Conservation (phyloP, 2,888 invertebrate genomes). For the Pheosia gnoma region DNA sequence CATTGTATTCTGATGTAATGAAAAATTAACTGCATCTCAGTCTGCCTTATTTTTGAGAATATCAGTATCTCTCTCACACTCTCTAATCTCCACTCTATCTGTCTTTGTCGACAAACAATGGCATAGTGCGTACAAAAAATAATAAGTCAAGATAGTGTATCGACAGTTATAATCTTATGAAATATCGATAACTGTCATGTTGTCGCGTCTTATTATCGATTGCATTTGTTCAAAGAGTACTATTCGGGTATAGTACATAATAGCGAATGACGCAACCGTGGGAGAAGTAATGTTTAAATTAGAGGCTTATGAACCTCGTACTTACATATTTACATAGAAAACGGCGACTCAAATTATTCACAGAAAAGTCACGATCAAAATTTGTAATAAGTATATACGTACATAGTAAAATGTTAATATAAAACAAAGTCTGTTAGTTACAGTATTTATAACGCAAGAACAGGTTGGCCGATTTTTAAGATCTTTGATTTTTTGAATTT, state of each 20-base stretch:
- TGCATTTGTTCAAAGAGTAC: conserved; percentile 24
- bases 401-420: too few relatives aligned
- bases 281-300: not conserved
- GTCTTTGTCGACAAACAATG: conserved; percentile 80
- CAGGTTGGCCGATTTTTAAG: too few relatives aligned
- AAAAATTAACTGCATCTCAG: conserved; percentile 55
- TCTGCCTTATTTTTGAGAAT: conserved; percentile 41
- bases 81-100: conserved; percentile 42
- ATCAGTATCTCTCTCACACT: conserved; percentile 52
- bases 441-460: too few relatives aligned
- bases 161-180: conserved; percentile 43
- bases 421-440: too few relatives aligned
- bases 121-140: conserved; percentile 76
- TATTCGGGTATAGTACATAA: conserved; percentile 8
- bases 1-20: conserved; percentile 65
- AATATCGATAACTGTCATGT: conserved; percentile 57
- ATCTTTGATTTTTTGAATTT: too few relatives aligned
- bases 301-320: not conserved
- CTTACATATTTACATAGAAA: too few relatives aligned
- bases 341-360: too few relatives aligned
- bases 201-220: conserved; percentile 38
- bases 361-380: too few relatives aligned
- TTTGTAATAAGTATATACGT: too few relatives aligned
- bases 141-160: conserved; percentile 61
- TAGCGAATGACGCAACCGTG: not conserved